Base-by-base conservation (phyloP, 2,888 invertebrate genomes). In the Agonopterix arenella region DNA sequence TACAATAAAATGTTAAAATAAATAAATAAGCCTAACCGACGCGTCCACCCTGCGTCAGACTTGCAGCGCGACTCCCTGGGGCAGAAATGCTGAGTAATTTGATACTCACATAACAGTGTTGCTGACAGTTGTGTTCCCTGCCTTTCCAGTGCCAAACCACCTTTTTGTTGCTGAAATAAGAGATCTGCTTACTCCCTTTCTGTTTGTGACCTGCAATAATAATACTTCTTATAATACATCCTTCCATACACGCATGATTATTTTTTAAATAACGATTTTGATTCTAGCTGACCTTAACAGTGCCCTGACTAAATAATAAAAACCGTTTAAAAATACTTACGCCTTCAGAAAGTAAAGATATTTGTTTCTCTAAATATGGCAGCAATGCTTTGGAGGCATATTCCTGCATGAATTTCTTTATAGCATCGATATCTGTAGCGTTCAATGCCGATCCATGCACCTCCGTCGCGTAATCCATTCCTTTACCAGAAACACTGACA, bases 81-180 rank as follows among this genome's bases (percentile, higher is more conserved):
- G n/a, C n/a, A n/a, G n/a, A n/a, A n/a, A n/a, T n/a, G 2, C 1
- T 2, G 16, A 16, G 18, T 18, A 28, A 28, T 28, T 5, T 28
- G 28, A 28, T 40, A 90, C 93, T 89, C 90, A 97, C 96, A 97
- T 95, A 45, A 97, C 95, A 63, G 95, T 94, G 74, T 94, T 95
- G 62, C 92, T 91, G 44, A 93, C 92, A 46, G 93, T 91, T 52
- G 93, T 92, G 11, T 92, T 91, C 8, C 96, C 95, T 2, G 95
- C 94, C 80, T 97, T 97, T 64, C 93, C 96, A 8, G 96, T 95
- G 11, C 96, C 96, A 84, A 98, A 98, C 96, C 97, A 97, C 62
- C 98, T 92, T 83, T 97, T 98, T 1, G 98, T 98, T 11, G 97
- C 98, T 73, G 96, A 97, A 56, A 99, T 91, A 56, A 99, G 85